Percentiles rank a stretch among this genome's conserved stretches.
phyloP scores from a whole-genome alignment of 2,113 vertebrate species.

The Serilophus lunatus region DNA sequence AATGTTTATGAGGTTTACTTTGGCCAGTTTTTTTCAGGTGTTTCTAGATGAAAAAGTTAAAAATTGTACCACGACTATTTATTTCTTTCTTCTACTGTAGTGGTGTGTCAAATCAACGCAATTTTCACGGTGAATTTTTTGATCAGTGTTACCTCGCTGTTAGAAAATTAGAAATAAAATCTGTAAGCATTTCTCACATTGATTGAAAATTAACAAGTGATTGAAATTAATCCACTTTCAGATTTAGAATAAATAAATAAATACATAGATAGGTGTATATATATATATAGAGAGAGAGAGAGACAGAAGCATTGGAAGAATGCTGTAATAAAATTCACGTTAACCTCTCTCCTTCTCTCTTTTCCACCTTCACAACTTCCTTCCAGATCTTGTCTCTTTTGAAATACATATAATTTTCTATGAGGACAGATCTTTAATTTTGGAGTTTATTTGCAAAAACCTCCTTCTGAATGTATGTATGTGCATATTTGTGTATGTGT shows the following conservation, averaged over 20 bases:
- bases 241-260: background rate
- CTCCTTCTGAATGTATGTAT: background rate
- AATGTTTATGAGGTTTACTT: too few relatives aligned
- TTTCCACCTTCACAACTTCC: background rate
- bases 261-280: too few relatives aligned
- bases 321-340: fast-evolving
- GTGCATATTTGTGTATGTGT: background rate
- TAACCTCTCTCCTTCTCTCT: fast-evolving
- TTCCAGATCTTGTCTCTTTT: background rate
- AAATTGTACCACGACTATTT: background rate
- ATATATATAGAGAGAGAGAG: too few relatives aligned
- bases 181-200: background rate
- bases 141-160: background rate
- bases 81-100: background rate
- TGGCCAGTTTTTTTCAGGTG: background rate
- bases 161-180: background rate
- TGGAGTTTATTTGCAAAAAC: background rate
- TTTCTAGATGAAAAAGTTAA: background rate
- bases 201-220: background rate
- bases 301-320: background rate
- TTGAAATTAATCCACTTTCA: background rate
- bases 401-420: background rate
- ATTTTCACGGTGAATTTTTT: background rate
- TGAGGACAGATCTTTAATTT: background rate
- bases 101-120: background rate